Base-by-base conservation (phyloP, 2,113 vertebrate genomes). In the Rhinopomastus cyanomelas region DNA sequence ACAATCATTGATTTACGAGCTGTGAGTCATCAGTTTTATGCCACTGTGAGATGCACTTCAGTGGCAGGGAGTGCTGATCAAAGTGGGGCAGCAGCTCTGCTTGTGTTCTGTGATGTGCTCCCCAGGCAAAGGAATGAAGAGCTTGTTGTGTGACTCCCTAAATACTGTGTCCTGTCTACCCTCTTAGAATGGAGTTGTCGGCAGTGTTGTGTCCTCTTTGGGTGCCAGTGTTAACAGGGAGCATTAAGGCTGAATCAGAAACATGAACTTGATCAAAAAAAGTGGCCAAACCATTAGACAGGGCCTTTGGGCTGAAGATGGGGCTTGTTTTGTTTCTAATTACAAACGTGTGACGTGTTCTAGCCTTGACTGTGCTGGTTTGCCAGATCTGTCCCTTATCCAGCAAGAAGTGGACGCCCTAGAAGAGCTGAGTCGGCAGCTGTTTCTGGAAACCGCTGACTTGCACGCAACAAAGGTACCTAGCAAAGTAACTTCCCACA, bases 351-450 rank as follows among this genome's bases (percentile, higher is more conserved):
- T 92, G 5, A 61, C 7, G 39, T 86, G 49, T 95, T 96, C 77
- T 90, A 92, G 86, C 96, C 97, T 98, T 97, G 92, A 98, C 97
- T 95, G 4, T 89, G n/a, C 85, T 95, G 92, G 95, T 89, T 96
- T 93, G 60, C 92, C 97, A 99, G 99, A 99, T 97, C 98, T 99
- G 72, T 98, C 98, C 76, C 97, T 98, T 93, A 98, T 99, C 94
- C 99, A 99, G 96, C 99, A 99, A 96, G 99, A 99, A 95, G 99
- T 99, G 29, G 99, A 99, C 95, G 99, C 98, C 81, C 95, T 99
- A 59, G 99, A 99, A 97, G 99, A 99, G 94, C 92, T 99, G 87
- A 99, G 99, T 96, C 98, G 98, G 42, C 99, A 99, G 88, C 98
- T 99, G 87, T 99, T 99, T 91, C 97, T 99, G 76, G 99, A 99